Percentiles rank a stretch among this genome's conserved stretches.
Conservation (phyloP, 2,888 invertebrate species). For the Tridacna crocea region DNA sequence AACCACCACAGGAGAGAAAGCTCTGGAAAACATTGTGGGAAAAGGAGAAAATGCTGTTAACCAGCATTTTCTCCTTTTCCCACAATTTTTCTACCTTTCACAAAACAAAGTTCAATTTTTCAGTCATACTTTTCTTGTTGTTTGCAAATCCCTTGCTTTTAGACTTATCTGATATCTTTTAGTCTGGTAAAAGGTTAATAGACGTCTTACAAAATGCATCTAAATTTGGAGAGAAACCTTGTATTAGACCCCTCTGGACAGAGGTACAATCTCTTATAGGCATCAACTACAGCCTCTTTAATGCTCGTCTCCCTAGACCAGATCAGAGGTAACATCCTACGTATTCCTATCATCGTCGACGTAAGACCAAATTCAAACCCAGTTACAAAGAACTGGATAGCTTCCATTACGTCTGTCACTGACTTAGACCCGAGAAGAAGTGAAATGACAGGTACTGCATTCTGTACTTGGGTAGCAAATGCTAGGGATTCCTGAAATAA, state of each 20-base stretch:
- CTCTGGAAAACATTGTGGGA: too few species aligned
- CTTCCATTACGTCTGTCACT: slow-evolving; percentile 93
- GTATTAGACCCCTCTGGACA: slow-evolving; percentile 70
- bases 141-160: too few species aligned
- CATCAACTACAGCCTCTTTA: slow-evolving; percentile 90
- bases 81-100: too few species aligned
- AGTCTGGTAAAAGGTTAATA: too few species aligned
- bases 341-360: slow-evolving; percentile 87
- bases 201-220: too few species aligned
- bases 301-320: slow-evolving; percentile 91
- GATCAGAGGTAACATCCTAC: slow-evolving; percentile 91
- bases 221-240: slow-evolving; percentile 57
- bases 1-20: too few species aligned
- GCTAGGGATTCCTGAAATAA: slow-evolving; percentile 85
- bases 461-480: slow-evolving; percentile 86
- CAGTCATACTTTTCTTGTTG: too few species aligned
- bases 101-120: too few species aligned
- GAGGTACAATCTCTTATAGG: slow-evolving; percentile 90
- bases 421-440: slow-evolving; percentile 87
- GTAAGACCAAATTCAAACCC: slow-evolving; percentile 86
- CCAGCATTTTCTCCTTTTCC: too few species aligned
- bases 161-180: too few species aligned
- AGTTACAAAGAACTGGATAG: slow-evolving; percentile 94
- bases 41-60: too few species aligned
- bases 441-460: slow-evolving; percentile 88